These are phyloP conservation scores for Octodonta nipae DNA, from an alignment of 2,888 invertebrate genomes.

Conservation along the genomic window DNA sequence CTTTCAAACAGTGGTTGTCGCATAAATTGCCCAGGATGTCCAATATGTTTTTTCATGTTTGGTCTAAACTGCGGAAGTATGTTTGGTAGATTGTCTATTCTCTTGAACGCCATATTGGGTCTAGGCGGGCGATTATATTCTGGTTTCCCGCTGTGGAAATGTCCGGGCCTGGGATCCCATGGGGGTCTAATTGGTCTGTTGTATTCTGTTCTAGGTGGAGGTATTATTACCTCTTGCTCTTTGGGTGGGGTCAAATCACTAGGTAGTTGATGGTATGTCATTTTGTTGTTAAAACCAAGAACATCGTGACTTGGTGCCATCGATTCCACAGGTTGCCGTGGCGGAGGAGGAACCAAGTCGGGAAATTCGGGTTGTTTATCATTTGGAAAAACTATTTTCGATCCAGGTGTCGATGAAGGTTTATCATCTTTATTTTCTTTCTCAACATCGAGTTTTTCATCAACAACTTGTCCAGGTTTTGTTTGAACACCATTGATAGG, in stretches of 20 bases:
- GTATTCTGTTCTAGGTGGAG: conserved; percentile 17
- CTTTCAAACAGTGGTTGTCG: conserved; percentile 34
- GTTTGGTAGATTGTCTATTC: conserved; percentile 43
- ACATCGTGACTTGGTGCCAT: conserved; percentile 25
- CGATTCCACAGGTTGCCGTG: conserved; percentile 7
- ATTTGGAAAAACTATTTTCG: conserved; percentile 31
- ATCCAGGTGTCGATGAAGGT: conserved; percentile 21
- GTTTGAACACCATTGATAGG: conserved; percentile 28
- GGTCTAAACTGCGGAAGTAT: conserved; percentile 61
- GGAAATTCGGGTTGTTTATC: conserved; percentile 21
- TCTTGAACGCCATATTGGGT: conserved; percentile 31
- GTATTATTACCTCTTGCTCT: conserved; percentile 20
- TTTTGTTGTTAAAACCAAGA: conserved; percentile 31
- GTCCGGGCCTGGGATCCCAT: conserved; percentile 37
- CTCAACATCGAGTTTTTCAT: conserved; percentile 26
- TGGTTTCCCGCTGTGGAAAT: conserved; percentile 33
- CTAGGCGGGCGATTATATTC: conserved; percentile 34
- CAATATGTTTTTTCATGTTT: conserved; percentile 40
- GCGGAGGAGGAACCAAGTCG: conserved; percentile 17
- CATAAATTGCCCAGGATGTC: conserved; percentile 19
- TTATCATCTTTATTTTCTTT: conserved; percentile 10
- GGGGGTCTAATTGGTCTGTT: conserved; percentile 32
- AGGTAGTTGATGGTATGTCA: conserved; percentile 35
- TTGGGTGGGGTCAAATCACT: conserved; percentile 38
- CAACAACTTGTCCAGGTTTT: conserved; percentile 33